Evolutionary conservation across 2,113 vertebrate genomes (phyloP).

Genomic region (Forbesichthys agassizii): DNA sequence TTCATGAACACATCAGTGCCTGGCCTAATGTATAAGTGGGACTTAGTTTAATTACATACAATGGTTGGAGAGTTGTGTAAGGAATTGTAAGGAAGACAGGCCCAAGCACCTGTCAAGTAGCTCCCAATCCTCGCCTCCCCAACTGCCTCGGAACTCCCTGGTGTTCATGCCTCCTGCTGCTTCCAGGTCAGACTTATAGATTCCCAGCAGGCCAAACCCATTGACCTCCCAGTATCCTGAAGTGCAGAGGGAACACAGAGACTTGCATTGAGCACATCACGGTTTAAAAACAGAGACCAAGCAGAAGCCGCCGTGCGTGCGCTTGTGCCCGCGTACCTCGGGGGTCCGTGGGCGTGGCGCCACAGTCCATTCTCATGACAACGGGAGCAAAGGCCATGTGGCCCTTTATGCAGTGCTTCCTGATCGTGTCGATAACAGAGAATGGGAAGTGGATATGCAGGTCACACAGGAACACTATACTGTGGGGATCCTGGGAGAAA

Average conservation of each 20-base stretch:
- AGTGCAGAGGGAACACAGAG: not conserved
- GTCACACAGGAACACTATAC: constrained; percentile 96
- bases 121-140: constrained; percentile 99
- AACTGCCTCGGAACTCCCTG: constrained; percentile 85
- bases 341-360: constrained; percentile 82
- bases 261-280: not conserved
- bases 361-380: constrained; percentile 89
- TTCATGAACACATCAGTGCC: too few relatives aligned
- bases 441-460: constrained; percentile 92
- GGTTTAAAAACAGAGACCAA: not conserved
- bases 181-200: constrained; percentile 95
- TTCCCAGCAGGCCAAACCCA: constrained; percentile 93
- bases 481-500: constrained; percentile 84
- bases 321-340: constrained; percentile 75
- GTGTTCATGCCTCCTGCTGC: constrained; percentile 95
- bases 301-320: not conserved
- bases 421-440: constrained; percentile 83
- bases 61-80: not conserved
- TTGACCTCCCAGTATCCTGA: constrained; percentile 94
- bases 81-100: not conserved
- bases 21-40: too few relatives aligned
- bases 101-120: constrained; percentile 88
- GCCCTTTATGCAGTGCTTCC: constrained; percentile 92
- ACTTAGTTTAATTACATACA: too few relatives aligned
- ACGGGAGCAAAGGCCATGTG: constrained; percentile 92